Evolutionary conservation across 1,140 invertebrate species (phyloP).

Genomic region (Drosophila melanica): DNA sequence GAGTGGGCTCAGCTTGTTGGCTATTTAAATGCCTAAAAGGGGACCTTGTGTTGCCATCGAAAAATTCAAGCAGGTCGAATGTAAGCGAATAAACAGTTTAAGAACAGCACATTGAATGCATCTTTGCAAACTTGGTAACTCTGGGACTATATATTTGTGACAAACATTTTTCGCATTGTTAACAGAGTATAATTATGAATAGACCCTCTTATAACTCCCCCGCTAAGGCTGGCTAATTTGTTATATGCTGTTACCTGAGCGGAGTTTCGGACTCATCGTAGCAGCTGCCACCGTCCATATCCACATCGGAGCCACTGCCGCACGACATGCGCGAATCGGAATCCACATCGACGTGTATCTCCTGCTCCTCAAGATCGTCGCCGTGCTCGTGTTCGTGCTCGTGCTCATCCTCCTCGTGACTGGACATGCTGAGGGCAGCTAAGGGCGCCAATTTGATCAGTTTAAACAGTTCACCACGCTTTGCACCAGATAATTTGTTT

Average conservation of each 20-base stretch:
- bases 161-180: not conserved
- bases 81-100: no score
- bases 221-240: no score
- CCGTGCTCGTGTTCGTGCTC: conserved; percentile 71
- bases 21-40: conserved; percentile 6
- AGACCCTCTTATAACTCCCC: not conserved
- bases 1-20: conserved; percentile 25
- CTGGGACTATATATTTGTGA: not conserved
- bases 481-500: conserved; percentile 2
- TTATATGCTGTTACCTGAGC: conserved; percentile 61
- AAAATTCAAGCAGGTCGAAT: not conserved
- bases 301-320: conserved; percentile 84
- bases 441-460: conserved; percentile 66
- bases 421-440: conserved; percentile 75
- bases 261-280: conserved; percentile 84
- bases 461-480: conserved; percentile 1
- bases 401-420: conserved; percentile 83
- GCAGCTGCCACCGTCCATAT: conserved; percentile 84
- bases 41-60: conserved; percentile 19
- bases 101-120: no score
- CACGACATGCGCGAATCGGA: conserved; percentile 86
- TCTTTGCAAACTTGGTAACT: no score
- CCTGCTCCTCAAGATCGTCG: conserved; percentile 85
- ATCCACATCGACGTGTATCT: conserved; percentile 86
- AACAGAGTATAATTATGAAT: conserved; percentile 20